Evolutionary conservation across 2,113 vertebrate genomes (phyloP).

Genomic region (Microtus oregoni): DNA sequence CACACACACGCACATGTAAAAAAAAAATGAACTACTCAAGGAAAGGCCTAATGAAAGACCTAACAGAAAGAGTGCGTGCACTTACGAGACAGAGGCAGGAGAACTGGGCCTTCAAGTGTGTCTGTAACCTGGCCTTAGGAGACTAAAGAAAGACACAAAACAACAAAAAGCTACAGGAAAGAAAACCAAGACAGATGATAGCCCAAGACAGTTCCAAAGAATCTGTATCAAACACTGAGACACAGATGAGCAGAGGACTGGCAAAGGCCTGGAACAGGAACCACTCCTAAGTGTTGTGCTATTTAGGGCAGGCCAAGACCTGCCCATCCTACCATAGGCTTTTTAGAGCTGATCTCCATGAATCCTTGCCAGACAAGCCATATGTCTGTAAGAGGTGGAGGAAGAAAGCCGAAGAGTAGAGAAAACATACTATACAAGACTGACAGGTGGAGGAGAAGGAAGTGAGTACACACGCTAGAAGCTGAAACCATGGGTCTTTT

Average conservation of each 20-base stretch:
- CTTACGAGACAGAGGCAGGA: neutral
- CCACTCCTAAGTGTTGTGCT: neutral
- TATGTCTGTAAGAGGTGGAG: slow-evolving; percentile 14
- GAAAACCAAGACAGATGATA: slow-evolving; percentile 42
- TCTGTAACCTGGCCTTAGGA: neutral
- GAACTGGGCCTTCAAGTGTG: neutral
- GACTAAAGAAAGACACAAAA: neutral
- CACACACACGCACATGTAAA: neutral
- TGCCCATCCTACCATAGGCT: slow-evolving; percentile 23
- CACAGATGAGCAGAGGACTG: neutral
- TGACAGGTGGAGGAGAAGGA: slow-evolving; percentile 59
- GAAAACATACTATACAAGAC: slow-evolving; percentile 68
- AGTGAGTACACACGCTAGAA: slow-evolving; percentile 15
- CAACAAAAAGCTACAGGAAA: neutral
- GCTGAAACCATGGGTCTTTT: slow-evolving; percentile 21
- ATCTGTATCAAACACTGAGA: slow-evolving; percentile 31
- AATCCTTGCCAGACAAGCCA: slow-evolving; percentile 63
- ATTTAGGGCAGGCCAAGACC: slow-evolving; percentile 57
- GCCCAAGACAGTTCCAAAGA: slow-evolving; percentile 26
- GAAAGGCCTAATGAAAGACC: neutral
- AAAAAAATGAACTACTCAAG: neutral
- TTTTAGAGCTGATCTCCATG: slow-evolving; percentile 6
- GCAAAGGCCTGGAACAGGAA: slow-evolving; percentile 52
- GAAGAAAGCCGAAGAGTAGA: slow-evolving; percentile 67
- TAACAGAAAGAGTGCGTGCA: neutral